Base-by-base conservation (phyloP, 1,140 invertebrate species). In the Latrodectus geometricus region DNA sequence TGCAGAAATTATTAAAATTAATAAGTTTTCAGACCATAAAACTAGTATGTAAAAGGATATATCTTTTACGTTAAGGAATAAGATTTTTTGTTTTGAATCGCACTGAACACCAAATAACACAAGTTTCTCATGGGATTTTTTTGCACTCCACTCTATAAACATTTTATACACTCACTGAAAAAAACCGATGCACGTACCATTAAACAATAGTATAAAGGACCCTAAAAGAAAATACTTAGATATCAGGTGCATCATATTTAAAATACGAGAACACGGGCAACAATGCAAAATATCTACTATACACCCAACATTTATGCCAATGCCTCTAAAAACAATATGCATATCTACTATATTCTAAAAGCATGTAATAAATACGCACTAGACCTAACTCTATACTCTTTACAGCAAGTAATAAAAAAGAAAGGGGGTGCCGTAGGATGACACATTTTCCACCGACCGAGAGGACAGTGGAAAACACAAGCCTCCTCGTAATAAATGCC, bases 381-480 rank as follows among this genome's bases (percentile, higher is more conserved):
- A 61, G 0, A 1, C 17, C 17, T 61, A 61, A 61, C 54, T 17
- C 54, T 61, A 61, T 11, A 61, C 8, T 4, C 54, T 61, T 14
- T 61, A 11, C 17, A 17, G 17, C 11, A 61, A 61, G 54, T 61
- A 61, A 11, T 61, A 17, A 61, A 61, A 61, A 11, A 61, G 17
- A 61, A 61, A 61, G 0, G 54, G 54, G 54, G 17, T 14, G 17
- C 54, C 11, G 8, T 61, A 61, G 17, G 54, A 61, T 11, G 17
- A 61, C 17, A 61, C 17, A 61, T 61, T 61, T 61, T 61, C 8
- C 3, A 11, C 54, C 54, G 54, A 35, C 35, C 35, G 5, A 35
- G 35, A 83, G 81, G 73, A 61, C 74, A 84, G 48, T 12, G 72
- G 5, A 75, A 84, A 84, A 84, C 69, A 65, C 82, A 84, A 80